Percentiles rank a stretch among this genome's conserved stretches.
These are phyloP conservation scores for Avahi laniger DNA, from an alignment of 2,797 vertebrate genomes.

Conservation along the genomic window DNA sequence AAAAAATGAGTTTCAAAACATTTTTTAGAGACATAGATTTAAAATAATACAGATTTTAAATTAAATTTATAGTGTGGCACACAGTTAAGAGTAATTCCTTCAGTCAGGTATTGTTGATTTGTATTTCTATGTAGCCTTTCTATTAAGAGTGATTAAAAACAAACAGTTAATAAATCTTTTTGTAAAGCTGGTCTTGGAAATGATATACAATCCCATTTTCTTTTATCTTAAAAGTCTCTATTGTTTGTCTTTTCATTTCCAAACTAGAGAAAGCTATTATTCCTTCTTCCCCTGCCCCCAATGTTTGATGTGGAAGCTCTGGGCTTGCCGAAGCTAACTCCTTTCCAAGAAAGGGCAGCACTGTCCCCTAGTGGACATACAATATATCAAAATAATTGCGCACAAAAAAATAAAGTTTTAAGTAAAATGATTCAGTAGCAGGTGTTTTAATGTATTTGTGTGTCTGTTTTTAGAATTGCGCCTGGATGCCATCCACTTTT, in stretches of 20 bases:
- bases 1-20: not conserved
- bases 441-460: not conserved
- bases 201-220: conserved; percentile 44
- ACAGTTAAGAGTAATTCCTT: not conserved
- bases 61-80: not conserved
- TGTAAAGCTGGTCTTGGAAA: conserved; percentile 48
- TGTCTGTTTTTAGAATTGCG: not conserved
- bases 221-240: conserved; percentile 54
- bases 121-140: not conserved
- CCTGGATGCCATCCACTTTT: not conserved
- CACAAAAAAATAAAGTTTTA: not conserved
- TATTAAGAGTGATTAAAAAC: not conserved
- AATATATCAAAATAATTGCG: rapidly evolving
- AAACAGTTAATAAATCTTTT: not conserved
- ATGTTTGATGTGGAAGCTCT: not conserved
- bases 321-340: not conserved
- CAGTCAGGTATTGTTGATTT: not conserved
- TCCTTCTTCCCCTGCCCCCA: conserved; percentile 1
- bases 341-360: conserved; percentile 72
- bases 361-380: conserved; percentile 78
- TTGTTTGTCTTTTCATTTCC: conserved; percentile 32
- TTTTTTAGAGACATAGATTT: not conserved
- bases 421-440: not conserved
- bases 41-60: not conserved
- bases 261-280: not conserved